A percentile compares a stretch with the other conserved stretches of the same genome.
phyloP scores from a whole-genome alignment of 2,797 vertebrate species.

The Gymnodraco acuticeps region DNA sequence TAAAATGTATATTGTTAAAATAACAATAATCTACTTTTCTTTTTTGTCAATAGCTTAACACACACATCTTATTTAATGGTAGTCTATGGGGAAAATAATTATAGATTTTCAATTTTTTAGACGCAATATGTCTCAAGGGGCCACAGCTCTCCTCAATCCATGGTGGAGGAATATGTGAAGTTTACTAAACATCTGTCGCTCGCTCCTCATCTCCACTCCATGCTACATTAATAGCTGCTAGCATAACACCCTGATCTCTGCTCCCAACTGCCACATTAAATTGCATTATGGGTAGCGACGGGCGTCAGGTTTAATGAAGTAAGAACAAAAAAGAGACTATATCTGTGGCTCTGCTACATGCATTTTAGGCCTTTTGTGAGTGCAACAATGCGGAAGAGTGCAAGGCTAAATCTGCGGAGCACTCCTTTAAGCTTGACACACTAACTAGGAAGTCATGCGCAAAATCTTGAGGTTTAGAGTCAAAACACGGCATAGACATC shows the following conservation, averaged over 20 bases:
- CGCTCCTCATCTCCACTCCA: neutral
- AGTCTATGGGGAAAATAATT: neutral
- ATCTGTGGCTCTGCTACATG: neutral
- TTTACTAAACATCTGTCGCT: neutral
- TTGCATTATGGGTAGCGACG: neutral
- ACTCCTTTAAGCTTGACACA: neutral
- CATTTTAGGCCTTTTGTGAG: neutral
- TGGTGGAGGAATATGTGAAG: neutral
- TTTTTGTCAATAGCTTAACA: neutral
- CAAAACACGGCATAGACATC: conserved; percentile 31
- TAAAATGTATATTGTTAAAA: too few species aligned
- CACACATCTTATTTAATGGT: neutral
- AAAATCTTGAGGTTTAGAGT: neutral
- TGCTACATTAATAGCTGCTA: neutral
- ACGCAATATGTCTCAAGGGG: neutral
- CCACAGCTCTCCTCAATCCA: neutral
- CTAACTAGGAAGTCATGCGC: neutral
- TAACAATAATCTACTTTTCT: neutral
- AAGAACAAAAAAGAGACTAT: neutral
- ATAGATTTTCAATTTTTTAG: neutral
- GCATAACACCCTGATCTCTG: neutral
- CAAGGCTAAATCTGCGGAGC: neutral
- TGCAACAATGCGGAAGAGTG: neutral
- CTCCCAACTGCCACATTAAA: neutral
- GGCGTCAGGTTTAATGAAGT: neutral